These are phyloP conservation scores for Lithodes maja DNA, from an alignment of 2,888 invertebrate genomes.

Conservation along the genomic window DNA sequence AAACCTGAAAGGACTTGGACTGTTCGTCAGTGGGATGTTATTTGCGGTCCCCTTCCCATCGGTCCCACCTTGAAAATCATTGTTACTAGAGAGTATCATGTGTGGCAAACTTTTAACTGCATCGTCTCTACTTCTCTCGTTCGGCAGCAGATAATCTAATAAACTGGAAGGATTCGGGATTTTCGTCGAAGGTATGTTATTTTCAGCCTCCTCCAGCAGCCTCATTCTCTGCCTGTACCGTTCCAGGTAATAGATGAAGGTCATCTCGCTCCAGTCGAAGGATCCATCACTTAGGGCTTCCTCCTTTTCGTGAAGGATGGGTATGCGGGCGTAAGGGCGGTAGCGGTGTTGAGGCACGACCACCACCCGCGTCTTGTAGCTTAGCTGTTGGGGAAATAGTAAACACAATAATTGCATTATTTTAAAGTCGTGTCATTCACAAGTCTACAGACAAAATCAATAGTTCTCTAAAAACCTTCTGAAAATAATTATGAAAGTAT, in stretches of 20 bases:
- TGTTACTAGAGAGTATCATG: too few species aligned
- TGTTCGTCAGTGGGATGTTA: too few species aligned
- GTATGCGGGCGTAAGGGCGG: background rate
- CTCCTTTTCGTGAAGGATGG: background rate
- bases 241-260: background rate
- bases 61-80: too few species aligned
- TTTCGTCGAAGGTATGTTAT: too few species aligned
- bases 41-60: too few species aligned
- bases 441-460: background rate
- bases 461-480: background rate
- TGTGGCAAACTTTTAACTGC: too few species aligned
- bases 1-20: too few species aligned
- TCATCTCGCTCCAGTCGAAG: constrained; percentile 12
- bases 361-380: constrained; percentile 8
- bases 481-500: background rate
- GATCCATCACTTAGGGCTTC: background rate
- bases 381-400: background rate
- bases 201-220: background rate
- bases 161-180: too few species aligned
- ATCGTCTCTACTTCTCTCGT: too few species aligned
- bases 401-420: too few species aligned
- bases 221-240: background rate
- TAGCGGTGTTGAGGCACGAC: constrained; percentile 1
- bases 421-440: too few species aligned
- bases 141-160: too few species aligned